Evolutionary conservation across 2,113 vertebrate species (phyloP).

Genomic region (Dicaeum eximium): DNA sequence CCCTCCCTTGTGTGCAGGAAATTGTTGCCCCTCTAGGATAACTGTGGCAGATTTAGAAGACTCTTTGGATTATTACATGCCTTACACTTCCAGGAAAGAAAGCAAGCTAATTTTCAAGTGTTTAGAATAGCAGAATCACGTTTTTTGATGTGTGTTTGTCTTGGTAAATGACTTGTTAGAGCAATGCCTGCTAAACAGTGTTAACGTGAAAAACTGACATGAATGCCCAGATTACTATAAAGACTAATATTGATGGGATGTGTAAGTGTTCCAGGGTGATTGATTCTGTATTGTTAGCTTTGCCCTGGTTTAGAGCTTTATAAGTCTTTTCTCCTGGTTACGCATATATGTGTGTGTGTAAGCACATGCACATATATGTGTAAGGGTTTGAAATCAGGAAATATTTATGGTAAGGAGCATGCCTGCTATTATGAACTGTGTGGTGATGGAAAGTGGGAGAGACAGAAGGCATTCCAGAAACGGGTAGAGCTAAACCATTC

Average conservation of each 20-base stretch:
- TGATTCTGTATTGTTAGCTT: neutral
- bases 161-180: neutral
- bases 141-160: neutral
- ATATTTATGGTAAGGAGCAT: slow-evolving; percentile 2
- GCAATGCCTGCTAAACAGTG: neutral
- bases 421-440: neutral
- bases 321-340: neutral
- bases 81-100: slow-evolving; percentile 59
- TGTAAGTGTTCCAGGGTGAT: neutral
- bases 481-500: neutral
- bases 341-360: neutral
- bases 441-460: slow-evolving; percentile 1
- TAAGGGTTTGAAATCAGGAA: neutral
- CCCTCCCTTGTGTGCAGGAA: slow-evolving; percentile 30
- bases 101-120: neutral
- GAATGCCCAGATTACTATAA: neutral
- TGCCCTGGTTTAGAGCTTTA: slow-evolving; percentile 5
- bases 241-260: neutral
- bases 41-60: slow-evolving; percentile 18
- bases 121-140: slow-evolving; percentile 24
- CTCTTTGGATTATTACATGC: slow-evolving; percentile 56
- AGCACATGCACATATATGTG: neutral
- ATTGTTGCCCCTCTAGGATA: slow-evolving; percentile 3
- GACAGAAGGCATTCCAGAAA: neutral
- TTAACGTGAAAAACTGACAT: neutral